These are phyloP conservation scores for Epistrophella euchroma DNA, from an alignment of 2,888 invertebrate genomes.

Conservation along the genomic window DNA sequence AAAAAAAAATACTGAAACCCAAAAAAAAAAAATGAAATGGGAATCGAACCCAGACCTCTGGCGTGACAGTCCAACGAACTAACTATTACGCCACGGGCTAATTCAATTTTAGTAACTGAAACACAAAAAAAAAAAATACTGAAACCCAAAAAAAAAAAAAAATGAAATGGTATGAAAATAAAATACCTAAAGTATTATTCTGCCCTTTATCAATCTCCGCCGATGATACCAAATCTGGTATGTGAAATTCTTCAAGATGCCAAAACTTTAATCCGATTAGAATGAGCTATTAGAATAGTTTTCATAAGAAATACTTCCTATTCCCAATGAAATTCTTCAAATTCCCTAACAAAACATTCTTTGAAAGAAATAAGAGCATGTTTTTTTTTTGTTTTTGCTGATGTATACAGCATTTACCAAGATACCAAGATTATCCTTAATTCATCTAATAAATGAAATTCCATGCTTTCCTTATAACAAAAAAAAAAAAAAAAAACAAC, in stretches of 20 bases:
- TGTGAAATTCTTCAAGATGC: neutral
- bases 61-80: too few relatives aligned
- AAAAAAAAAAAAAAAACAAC: constrained; percentile 63
- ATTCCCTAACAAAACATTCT: constrained; percentile 35
- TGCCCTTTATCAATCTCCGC: too few relatives aligned
- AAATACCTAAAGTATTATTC: too few relatives aligned
- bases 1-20: too few relatives aligned
- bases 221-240: too few relatives aligned
- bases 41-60: too few relatives aligned
- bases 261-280: constrained; percentile 33
- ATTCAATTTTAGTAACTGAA: too few relatives aligned
- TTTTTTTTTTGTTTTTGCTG: neutral
- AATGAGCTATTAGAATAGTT: constrained; percentile 48
- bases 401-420: constrained; percentile 6
- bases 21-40: too few relatives aligned
- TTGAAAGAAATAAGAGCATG: constrained; percentile 8
- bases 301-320: constrained; percentile 49
- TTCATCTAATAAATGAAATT: constrained; percentile 78
- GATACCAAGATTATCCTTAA: constrained; percentile 77
- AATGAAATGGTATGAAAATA: too few relatives aligned
- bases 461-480: constrained; percentile 72
- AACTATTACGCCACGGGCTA: too few relatives aligned
- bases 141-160: too few relatives aligned
- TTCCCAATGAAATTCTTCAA: constrained; percentile 30
- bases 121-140: too few relatives aligned